Conservation (phyloP, 2,888 invertebrate species). For the Crocallis elinguaria region DNA sequence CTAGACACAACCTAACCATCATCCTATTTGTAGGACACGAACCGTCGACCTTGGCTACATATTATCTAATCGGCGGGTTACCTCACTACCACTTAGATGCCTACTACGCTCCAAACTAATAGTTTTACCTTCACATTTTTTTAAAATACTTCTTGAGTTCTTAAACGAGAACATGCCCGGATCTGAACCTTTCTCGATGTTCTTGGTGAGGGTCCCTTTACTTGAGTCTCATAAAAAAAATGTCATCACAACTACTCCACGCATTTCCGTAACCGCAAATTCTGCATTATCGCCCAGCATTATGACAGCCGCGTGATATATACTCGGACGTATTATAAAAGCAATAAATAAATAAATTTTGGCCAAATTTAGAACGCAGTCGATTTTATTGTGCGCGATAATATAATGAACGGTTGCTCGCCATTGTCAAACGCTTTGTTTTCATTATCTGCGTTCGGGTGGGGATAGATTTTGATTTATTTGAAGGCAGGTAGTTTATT, state of each 20-base stretch:
- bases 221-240: no score
- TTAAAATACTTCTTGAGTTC: no score
- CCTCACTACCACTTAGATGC: no score
- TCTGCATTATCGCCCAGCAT: slow-evolving; percentile 82
- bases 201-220: no score
- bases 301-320: slow-evolving; percentile 82
- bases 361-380: slow-evolving; percentile 78
- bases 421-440: slow-evolving; percentile 56
- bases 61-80: no score
- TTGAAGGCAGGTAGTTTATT: slow-evolving; percentile 3
- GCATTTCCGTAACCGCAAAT: slow-evolving; percentile 60
- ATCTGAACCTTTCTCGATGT: no score
- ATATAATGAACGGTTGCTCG: slow-evolving; percentile 59
- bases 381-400: slow-evolving; percentile 75
- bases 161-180: no score
- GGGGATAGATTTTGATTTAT: slow-evolving; percentile 34
- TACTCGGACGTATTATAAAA: slow-evolving; percentile 82
- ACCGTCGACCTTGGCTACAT: no score
- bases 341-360: slow-evolving; percentile 83
- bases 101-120: no score
- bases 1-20: no score
- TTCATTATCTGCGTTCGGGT: slow-evolving; percentile 35
- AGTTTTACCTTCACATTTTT: no score
- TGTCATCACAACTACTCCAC: slow-evolving; percentile 45
- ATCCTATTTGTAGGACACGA: no score